Conservation (phyloP, 92 coral and sea anemone genomes). For the Phenganax marumi region DNA sequence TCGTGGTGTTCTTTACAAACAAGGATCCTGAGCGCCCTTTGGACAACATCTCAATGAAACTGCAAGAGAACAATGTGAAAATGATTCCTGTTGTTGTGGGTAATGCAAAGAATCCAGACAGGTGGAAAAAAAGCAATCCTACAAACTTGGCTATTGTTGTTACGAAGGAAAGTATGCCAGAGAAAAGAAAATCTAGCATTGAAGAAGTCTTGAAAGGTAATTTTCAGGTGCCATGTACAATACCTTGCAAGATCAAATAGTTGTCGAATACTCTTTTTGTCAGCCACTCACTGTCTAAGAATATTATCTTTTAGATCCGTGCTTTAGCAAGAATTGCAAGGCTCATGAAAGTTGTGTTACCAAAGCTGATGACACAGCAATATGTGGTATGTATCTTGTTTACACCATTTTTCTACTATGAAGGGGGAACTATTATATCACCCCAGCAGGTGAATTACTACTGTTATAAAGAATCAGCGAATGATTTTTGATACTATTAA, state of each 20-base stretch:
- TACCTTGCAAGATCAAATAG: background rate
- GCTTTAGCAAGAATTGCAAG: constrained; percentile 23
- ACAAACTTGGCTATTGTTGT: constrained; percentile 50
- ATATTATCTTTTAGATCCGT: constrained; percentile 25
- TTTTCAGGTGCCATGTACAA: constrained; percentile 6
- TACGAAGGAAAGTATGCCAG: constrained; percentile 57
- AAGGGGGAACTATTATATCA: background rate
- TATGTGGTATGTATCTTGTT: constrained; percentile 18
- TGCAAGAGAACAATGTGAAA: constrained; percentile 64
- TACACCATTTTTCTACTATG: background rate
- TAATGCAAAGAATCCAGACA: constrained; percentile 54
- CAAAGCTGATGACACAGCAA: constrained; percentile 20
- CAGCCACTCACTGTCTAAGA: background rate
- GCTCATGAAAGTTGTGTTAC: constrained; percentile 17
- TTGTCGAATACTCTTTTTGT: background rate
- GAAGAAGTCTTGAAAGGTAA: constrained; percentile 73
- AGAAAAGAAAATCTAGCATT: constrained; percentile 50
- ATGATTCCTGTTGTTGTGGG: constrained; percentile 81
- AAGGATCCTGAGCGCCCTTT: constrained; percentile 27
- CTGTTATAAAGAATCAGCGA: no score
- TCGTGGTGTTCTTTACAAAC: constrained; percentile 52
- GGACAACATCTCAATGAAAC: constrained; percentile 31
- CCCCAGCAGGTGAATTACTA: background rate
- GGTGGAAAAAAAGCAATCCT: constrained; percentile 60
- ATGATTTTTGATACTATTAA: background rate